Percentiles rank a stretch among this genome's conserved stretches.
phyloP scores from a whole-genome alignment of 2,888 invertebrate species.

The Agrotis exclamationis region DNA sequence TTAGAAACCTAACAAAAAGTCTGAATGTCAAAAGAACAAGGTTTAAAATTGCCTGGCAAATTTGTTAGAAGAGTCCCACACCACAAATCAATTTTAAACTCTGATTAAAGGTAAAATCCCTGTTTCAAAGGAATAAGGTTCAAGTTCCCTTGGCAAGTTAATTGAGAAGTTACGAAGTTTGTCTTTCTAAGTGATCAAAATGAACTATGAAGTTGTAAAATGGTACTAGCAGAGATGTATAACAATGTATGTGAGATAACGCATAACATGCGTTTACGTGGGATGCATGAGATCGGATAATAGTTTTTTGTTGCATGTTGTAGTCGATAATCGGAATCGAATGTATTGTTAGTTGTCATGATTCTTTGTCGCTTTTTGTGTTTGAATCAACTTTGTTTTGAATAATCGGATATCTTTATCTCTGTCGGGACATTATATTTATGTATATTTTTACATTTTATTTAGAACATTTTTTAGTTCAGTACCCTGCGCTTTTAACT shows the following conservation, averaged over 20 bases:
- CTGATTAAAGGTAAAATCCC: constrained; percentile 28
- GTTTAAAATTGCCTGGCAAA: not conserved
- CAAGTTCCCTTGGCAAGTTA: constrained; percentile 28
- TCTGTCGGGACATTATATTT: not conserved
- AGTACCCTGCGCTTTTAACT: not conserved
- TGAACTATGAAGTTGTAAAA: constrained; percentile 70
- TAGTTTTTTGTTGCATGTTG: constrained; percentile 74
- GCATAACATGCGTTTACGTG: constrained; percentile 83
- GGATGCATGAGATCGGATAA: constrained; percentile 80
- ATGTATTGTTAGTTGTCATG: constrained; percentile 46
- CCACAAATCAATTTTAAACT: constrained; percentile 55
- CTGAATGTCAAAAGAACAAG: not conserved
- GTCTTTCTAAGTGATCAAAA: constrained; percentile 57
- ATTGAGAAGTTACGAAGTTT: constrained; percentile 40
- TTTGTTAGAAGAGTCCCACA: not conserved
- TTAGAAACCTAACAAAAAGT: constrained; percentile 76
- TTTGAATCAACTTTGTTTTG: constrained; percentile 21
- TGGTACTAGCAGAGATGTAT: constrained; percentile 63
- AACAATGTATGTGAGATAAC: constrained; percentile 80
- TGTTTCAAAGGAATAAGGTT: constrained; percentile 44
- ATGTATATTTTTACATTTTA: not conserved
- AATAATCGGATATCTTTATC: constrained; percentile 7
- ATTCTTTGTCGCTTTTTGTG: constrained; percentile 22
- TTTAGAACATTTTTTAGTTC: not conserved
- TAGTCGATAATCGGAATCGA: constrained; percentile 53